These are phyloP conservation scores for Poicephalus gulielmi DNA, from an alignment of 2,113 vertebrate species.

Conservation along the genomic window DNA sequence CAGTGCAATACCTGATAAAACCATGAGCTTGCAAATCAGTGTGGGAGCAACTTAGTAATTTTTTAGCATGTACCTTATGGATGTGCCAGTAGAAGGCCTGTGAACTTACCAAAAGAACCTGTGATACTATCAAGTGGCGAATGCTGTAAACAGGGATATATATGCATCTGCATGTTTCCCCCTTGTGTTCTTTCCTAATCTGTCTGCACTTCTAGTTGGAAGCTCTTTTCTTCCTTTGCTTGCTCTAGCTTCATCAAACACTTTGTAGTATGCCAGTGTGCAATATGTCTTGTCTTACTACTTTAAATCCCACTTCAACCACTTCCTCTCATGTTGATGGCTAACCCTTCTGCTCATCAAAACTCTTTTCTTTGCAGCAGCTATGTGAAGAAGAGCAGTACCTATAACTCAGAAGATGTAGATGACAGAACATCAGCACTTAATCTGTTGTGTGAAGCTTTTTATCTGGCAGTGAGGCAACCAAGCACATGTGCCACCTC, in stretches of 20 bases:
- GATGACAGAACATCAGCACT: too few species aligned
- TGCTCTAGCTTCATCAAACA: too few species aligned
- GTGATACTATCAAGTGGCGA: not conserved
- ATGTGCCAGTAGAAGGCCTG: not conserved
- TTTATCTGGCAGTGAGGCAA: not conserved
- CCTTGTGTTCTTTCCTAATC: not conserved
- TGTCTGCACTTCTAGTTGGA: not conserved
- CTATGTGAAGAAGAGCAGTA: too few species aligned
- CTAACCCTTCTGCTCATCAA: too few species aligned
- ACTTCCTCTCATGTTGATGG: too few species aligned
- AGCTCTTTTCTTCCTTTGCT: not conserved
- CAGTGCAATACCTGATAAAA: not conserved
- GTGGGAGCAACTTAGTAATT: not conserved
- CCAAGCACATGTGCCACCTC: accelerated
- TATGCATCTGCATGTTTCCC: not conserved
- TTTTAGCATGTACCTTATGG: not conserved
- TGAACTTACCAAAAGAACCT: not conserved
- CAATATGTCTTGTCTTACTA: too few species aligned
- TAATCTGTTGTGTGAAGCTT: too few species aligned
- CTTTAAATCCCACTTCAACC: too few species aligned
- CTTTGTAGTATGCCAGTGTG: too few species aligned
- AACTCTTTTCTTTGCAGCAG: too few species aligned
- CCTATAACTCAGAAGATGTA: too few species aligned
- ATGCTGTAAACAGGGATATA: not conserved
- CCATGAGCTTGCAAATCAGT: not conserved